Evolutionary conservation across 2,797 vertebrate genomes (phyloP).

Genomic region (Notolepis coatsorum): DNA sequence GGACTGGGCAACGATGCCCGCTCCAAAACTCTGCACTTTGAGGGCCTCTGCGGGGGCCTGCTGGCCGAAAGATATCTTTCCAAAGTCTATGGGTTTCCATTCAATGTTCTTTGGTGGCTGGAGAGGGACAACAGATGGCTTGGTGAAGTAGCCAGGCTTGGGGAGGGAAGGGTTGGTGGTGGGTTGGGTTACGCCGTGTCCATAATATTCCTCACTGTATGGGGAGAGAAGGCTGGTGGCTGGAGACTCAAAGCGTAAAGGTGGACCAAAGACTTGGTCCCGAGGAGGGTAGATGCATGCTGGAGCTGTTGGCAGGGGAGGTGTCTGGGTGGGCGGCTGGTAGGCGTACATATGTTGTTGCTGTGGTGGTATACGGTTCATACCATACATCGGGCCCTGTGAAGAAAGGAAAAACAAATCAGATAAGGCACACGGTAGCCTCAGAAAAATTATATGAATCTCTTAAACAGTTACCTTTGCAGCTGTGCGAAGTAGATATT

Average conservation of each 20-base stretch:
- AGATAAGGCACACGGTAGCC: not conserved
- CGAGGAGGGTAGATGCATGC: constrained; percentile 95
- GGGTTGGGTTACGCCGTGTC: constrained; percentile 87
- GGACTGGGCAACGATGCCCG: constrained; percentile 73
- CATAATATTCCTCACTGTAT: constrained; percentile 92
- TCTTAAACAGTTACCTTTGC: constrained; percentile 86
- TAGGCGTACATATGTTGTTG: constrained; percentile 93
- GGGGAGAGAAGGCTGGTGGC: constrained; percentile 91
- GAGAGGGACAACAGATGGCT: constrained; percentile 81
- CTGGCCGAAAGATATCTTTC: constrained; percentile 88
- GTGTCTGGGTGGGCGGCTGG: constrained; percentile 91
- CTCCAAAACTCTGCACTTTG: constrained; percentile 82
- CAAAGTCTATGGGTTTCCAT: constrained; percentile 86
- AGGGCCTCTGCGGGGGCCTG: constrained; percentile 82
- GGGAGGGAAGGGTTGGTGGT: constrained; percentile 92
- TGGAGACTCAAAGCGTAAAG: constrained; percentile 93
- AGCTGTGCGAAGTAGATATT: constrained; percentile 93
- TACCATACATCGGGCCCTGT: constrained; percentile 91
- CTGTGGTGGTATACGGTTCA: constrained; percentile 93
- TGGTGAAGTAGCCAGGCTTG: constrained; percentile 97
- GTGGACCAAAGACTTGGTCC: constrained; percentile 87
- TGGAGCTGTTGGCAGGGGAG: constrained; percentile 89
- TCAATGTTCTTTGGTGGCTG: constrained; percentile 85
- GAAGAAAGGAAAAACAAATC: constrained; percentile 30
- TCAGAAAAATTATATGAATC: not conserved